phyloP scores from a whole-genome alignment of 1,140 invertebrate genomes.

The Drosophila nikananu region DNA sequence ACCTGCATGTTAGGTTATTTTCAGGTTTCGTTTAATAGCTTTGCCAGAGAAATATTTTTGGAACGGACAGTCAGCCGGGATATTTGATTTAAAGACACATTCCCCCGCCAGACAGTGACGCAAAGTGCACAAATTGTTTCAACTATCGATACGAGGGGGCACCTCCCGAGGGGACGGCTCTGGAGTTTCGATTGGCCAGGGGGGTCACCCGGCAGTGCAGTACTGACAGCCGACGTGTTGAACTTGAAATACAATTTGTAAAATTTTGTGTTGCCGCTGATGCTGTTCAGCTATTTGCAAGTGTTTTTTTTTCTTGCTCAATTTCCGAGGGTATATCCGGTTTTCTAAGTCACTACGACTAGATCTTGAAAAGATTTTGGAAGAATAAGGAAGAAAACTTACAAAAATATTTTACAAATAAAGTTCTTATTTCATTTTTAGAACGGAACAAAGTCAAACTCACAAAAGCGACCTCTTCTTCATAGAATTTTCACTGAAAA shows the following conservation, averaged over 20 bases:
- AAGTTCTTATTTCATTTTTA: too few relatives aligned
- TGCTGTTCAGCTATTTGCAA: conserved; percentile 13
- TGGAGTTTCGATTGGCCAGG: neutral
- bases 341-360: too few relatives aligned
- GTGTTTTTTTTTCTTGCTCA: neutral
- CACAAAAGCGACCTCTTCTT: too few relatives aligned
- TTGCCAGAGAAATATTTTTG: conserved; percentile 19
- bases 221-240: conserved; percentile 40
- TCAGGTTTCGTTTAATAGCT: conserved; percentile 35
- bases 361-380: too few relatives aligned
- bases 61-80: neutral
- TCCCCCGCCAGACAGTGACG: neutral
- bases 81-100: conserved; percentile 20
- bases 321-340: neutral
- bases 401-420: too few relatives aligned
- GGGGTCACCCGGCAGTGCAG: conserved; percentile 17
- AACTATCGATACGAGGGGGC: conserved; percentile 21
- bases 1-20: conserved; percentile 43
- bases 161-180: conserved; percentile 7
- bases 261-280: conserved; percentile 1
- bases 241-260: conserved; percentile 47
- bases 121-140: conserved; percentile 30
- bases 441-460: too few relatives aligned
- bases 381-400: too few relatives aligned
- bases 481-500: too few relatives aligned